Evolutionary conservation across 2,888 invertebrate genomes (phyloP).

Genomic region (Diaperis boleti): DNA sequence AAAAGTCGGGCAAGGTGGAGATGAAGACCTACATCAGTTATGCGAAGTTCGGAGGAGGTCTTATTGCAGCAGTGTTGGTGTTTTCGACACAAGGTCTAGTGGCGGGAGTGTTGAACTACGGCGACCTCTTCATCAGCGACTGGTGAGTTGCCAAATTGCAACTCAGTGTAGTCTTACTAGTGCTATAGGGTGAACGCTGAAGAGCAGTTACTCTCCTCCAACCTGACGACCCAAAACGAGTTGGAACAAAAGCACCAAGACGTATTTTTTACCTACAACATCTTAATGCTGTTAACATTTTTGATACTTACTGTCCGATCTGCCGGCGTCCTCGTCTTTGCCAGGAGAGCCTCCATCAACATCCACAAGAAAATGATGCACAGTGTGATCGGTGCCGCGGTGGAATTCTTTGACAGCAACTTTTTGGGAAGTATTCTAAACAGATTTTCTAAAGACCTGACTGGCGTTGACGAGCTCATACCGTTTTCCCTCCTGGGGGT

Average conservation of each 20-base stretch:
- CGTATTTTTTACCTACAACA: no score
- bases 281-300: background rate
- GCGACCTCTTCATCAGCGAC: no score
- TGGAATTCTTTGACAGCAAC: conserved; percentile 32
- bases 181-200: no score
- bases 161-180: no score
- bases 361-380: conserved; percentile 38
- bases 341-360: conserved; percentile 23
- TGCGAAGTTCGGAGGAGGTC: background rate
- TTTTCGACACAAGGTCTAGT: background rate
- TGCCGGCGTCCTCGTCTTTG: conserved; percentile 12
- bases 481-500: no score
- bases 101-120: no score
- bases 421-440: conserved; percentile 61
- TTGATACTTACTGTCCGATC: background rate
- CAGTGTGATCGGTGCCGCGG: conserved; percentile 21
- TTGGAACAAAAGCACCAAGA: no score
- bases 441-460: conserved; percentile 71
- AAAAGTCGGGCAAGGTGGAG: background rate
- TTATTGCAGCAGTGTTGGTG: background rate
- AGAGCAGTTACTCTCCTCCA: no score
- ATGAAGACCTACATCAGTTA: background rate
- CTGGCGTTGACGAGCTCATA: conserved; percentile 29
- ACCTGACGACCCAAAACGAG: no score
- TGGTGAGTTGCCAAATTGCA: no score